Evolutionary conservation across 2,888 invertebrate species (phyloP), one percentile per base, ranked within the genome.

Genomic region (Phragmatobia fuliginosa): DNA sequence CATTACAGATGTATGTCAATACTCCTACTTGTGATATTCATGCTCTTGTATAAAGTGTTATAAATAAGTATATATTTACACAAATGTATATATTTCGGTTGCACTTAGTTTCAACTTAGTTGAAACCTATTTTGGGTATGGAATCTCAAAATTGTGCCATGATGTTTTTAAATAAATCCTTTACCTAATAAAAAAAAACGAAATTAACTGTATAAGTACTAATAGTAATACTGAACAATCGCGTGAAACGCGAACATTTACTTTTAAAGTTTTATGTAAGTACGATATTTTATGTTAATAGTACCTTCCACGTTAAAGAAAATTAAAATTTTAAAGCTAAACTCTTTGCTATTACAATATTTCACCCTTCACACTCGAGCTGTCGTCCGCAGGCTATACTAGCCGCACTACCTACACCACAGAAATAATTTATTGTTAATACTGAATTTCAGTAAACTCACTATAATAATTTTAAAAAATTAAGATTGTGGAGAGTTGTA

Each of bases 311-410:
- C 72, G 73, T 73, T 80, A 74, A 80, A 75, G 79, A 80, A 79
- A 79, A 82, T 82, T 79, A 77, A 79, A 79, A 80, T 77, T 75
- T 77, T 75, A 73, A 79, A 80, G 75, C 68, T 75, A 77, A 82
- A 77, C 74, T 77, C 79, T 73, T 77, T 74, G 66, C 73, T 64
- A 68, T 58, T 68, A 68, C 71, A 81, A 77, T 82, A 81, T 75
- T 83, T 75, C 74, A 77, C 69, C 64, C 70, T 25, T n/a, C 72
- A 73, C 73, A 72, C 71, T 79, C 69, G 62, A 73, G 71, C 63
- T 74, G 79, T 80, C 83, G 63, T 76, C 72, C 71, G 41, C 79
- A 81, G 75, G 14, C 74, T 70, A 70, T 70, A 61, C 56, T 25
- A 72, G 73, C 70, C 45, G 67, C 61, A 70, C 66, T 74, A 67